Base-by-base conservation (phyloP, 2,113 vertebrate genomes). In the Strix aluco region DNA sequence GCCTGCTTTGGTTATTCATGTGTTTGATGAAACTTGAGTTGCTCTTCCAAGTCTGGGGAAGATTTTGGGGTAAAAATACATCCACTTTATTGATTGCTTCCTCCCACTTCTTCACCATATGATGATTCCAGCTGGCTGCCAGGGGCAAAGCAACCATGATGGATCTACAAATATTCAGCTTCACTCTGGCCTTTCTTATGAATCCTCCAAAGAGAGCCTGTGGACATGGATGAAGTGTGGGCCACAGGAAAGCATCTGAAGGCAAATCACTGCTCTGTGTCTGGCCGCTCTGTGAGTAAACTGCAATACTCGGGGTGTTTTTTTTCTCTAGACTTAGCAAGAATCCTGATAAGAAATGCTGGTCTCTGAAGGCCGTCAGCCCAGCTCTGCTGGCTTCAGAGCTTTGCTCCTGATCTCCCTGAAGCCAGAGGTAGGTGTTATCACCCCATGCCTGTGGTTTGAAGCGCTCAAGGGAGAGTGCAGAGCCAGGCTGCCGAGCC, bases 51-150 rank as follows among this genome's bases (percentile, higher is more conserved):
- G 21, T 6, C 30, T 30, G 18, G 38, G 19, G n/a, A 59, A 54
- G 65, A 46, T 25, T 36, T 9, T 67, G 3, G 1, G 1, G 42
- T 30, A 62, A 70, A 3, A 27, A 36, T 13, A 0, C 4, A 11
- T 38, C 36, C 4, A 54, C 3, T 17, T 32, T 66, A n/a, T 26
- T 17, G 77, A 19, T 18, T 27, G 30, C 40, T 62, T 17, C 22
- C 62, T 86, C 36, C 54, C 40, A 27, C 10, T 13, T 59, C 38
- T 75, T 55, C 79, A 20, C 11, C 55, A 2, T 30, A 6, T 21
- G 65, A n/a, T 36, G 14, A 55, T 38, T 86, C 66, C 58, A 65
- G 62, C 74, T 90, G 84, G 55, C 72, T 91, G 51, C 57, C 21
- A 29, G 66, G 19, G 11, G 22, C 47, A 34, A 66, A 72, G 47